Evolutionary conservation across 2,797 vertebrate species (phyloP), one percentile per base, ranked within the genome.

Genomic region (Tapera naevia): DNA sequence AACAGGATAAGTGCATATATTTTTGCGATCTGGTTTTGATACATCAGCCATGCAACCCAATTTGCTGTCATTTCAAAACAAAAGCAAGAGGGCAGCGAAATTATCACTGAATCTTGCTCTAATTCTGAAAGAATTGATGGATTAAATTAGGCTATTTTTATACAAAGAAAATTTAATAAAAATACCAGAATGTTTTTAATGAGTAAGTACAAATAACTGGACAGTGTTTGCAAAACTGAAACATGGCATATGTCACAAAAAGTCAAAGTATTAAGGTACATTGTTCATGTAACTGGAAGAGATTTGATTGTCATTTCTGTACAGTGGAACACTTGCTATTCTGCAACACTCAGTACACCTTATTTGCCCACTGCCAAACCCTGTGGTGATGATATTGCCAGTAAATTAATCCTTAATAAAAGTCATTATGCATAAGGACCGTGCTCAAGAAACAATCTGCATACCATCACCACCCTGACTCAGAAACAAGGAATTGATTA

Each of bases 31-130:
- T 96, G 75, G 70, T 61, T 91, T 74, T 93, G 53, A 91, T 92
- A 93, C 24, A 75, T 65, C 74, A 94, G 80, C 19, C 61, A 91
- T 71, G 21, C 73, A 83, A 57, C 5, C 61, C 48, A 80, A 30
- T 56, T 81, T 90, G 57, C 58, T 93, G 41, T n/a, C 79, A 65
- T 83, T 94, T 94, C 79, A 91, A 96, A 96, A 94, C 94, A 96
- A 96, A 95, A 74, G 50, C 60, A 61, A 65, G 39, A 19, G 28
- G 64, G 62, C 75, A 94, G 64, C 27, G 88, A 88, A 72, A 43
- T 43, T 81, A 86, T 74, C 84, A 50, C 33, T 35, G 89, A 58
- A 32, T 74, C 33, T 87, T 87, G 70, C 56, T 87, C 72, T 85
- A 70, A 73, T 67, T 57, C 25, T 66, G 73, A 93, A 92, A 65